A percentile compares a stretch with the other conserved stretches of the same genome.
These are phyloP conservation scores for Anastrepha ludens DNA, from an alignment of 1,140 invertebrate species.

Conservation along the genomic window DNA sequence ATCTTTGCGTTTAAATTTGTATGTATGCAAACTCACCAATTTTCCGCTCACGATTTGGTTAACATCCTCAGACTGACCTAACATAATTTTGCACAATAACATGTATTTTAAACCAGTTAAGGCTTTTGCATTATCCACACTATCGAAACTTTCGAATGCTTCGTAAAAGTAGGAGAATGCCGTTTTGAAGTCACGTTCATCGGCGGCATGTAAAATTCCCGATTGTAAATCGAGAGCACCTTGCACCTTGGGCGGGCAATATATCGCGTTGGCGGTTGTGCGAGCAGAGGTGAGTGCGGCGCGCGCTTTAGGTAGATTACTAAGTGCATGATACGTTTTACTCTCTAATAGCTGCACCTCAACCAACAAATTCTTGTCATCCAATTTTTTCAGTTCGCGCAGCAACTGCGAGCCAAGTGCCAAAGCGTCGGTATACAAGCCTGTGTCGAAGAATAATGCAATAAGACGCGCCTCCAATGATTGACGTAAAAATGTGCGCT, in stretches of 20 bases:
- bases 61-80: constrained; percentile 97
- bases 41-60: constrained; percentile 96
- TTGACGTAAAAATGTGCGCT: constrained; percentile 96
- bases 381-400: constrained; percentile 97
- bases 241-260: constrained; percentile 98
- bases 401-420: constrained; percentile 88
- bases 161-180: constrained; percentile 99
- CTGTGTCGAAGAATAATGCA: constrained; percentile 95
- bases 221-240: constrained; percentile 97
- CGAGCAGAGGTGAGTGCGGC: constrained; percentile 98
- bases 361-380: constrained; percentile 98
- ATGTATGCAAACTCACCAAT: constrained; percentile 75
- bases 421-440: constrained; percentile 91
- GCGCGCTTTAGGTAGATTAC: constrained; percentile 96
- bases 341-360: constrained; percentile 98
- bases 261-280: constrained; percentile 99
- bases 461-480: constrained; percentile 95
- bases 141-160: constrained; percentile 99
- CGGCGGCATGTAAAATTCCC: constrained; percentile 98
- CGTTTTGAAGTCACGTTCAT: constrained; percentile 99
- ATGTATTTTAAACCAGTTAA: constrained; percentile 98
- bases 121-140: constrained; percentile 93
- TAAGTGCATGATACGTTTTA: constrained; percentile 98
- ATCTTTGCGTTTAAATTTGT: no score
- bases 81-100: constrained; percentile 99